These are phyloP conservation scores for Hirtodrosophila confusa DNA, from an alignment of 2,888 invertebrate genomes.

Conservation along the genomic window DNA sequence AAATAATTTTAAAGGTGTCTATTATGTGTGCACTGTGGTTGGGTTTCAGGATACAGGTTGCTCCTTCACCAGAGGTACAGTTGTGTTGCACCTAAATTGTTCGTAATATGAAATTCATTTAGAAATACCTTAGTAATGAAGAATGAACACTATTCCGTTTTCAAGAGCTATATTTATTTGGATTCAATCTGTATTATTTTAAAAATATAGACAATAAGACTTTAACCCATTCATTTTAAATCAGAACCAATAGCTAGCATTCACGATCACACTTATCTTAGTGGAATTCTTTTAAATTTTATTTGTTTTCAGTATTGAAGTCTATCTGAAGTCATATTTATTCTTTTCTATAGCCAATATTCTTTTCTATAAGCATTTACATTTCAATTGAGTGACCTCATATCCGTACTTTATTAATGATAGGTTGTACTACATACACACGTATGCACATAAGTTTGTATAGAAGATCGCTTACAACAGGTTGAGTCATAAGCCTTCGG, in stretches of 20 bases:
- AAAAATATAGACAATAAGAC: no score
- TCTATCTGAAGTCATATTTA: background rate
- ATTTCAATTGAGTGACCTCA: constrained; percentile 7
- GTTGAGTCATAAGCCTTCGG: constrained; percentile 7
- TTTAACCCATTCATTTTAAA: no score
- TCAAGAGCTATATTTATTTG: no score
- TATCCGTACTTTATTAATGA: background rate
- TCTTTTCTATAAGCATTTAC: background rate
- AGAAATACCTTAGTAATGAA: no score
- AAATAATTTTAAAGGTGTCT: constrained; percentile 22
- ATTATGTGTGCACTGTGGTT: constrained; percentile 27
- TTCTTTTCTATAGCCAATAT: background rate
- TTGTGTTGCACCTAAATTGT: constrained; percentile 12
- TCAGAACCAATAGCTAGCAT: no score
- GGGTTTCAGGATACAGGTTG: background rate
- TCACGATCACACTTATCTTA: no score
- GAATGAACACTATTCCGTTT: no score
- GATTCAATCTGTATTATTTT: no score
- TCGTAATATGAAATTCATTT: no score
- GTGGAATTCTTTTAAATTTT: background rate
- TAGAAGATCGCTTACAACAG: constrained; percentile 7
- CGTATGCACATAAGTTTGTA: no score
- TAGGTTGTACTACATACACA: background rate
- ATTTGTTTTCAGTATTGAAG: background rate
- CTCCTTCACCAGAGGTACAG: constrained; percentile 30